Percentiles rank a stretch among this genome's conserved stretches.
These are phyloP conservation scores for Jacana jacana DNA, from an alignment of 2,113 vertebrate species.

Conservation along the genomic window DNA sequence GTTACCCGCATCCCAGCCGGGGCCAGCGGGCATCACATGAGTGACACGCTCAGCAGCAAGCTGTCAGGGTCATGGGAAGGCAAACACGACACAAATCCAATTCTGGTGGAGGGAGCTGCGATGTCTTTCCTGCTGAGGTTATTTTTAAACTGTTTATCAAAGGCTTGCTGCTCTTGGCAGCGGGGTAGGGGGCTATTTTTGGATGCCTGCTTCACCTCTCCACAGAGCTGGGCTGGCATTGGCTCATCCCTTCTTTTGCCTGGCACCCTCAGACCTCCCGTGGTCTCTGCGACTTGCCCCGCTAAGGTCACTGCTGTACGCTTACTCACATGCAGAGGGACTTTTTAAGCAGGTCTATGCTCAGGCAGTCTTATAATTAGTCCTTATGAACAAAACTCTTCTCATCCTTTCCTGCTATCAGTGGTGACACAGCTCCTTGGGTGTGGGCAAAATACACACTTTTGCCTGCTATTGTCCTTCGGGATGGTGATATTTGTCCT, in stretches of 20 bases:
- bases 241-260: not conserved
- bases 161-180: constrained; percentile 59
- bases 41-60: not conserved
- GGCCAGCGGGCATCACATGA: not conserved
- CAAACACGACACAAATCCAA: constrained; percentile 26
- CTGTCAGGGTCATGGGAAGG: not conserved
- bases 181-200: constrained; percentile 27
- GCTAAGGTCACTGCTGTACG: not conserved
- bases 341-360: constrained; percentile 12
- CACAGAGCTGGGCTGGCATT: not conserved
- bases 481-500: not conserved
- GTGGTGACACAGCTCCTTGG: not conserved
- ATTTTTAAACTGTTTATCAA: constrained; percentile 73
- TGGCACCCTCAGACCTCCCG: not conserved
- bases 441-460: not conserved
- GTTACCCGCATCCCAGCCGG: not conserved
- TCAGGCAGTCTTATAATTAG: not conserved
- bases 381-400: not conserved
- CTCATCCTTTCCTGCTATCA: not conserved
- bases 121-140: constrained; percentile 37
- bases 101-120: constrained; percentile 17
- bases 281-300: not conserved
- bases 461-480: not conserved
- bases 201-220: constrained; percentile 39
- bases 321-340: not conserved